Percentiles rank a stretch among this genome's conserved stretches.
phyloP scores from a whole-genome alignment of 1,140 invertebrate species.

The Cecropterus lyciades region DNA sequence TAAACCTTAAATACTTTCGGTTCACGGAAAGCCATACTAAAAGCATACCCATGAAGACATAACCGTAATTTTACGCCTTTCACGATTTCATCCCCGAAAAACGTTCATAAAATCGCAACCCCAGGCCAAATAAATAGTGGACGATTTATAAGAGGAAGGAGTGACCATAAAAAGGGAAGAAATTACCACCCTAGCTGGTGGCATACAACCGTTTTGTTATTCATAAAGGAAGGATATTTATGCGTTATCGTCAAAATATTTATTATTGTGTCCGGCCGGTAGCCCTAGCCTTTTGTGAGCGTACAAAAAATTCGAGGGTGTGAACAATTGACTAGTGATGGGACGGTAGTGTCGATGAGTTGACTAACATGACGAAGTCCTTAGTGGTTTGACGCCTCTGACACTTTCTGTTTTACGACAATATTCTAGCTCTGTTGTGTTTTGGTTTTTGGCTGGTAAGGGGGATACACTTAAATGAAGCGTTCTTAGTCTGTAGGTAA shows the following conservation, averaged over 20 bases:
- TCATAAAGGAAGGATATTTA: constrained; percentile 83
- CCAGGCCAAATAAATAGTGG: constrained; percentile 68
- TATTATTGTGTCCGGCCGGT: constrained; percentile 79
- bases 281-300: constrained; percentile 75
- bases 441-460: too few relatives aligned
- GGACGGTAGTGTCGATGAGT: constrained; percentile 17
- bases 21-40: constrained; percentile 20
- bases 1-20: constrained; percentile 8
- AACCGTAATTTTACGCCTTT: constrained; percentile 38
- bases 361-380: too few relatives aligned
- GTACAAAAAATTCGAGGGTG: constrained; percentile 76
- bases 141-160: constrained; percentile 74
- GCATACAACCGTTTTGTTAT: constrained; percentile 75
- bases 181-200: constrained; percentile 70
- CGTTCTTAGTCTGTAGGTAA: too few relatives aligned
- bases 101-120: constrained; percentile 48
- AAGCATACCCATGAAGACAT: constrained; percentile 31
- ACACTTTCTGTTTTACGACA: too few relatives aligned
- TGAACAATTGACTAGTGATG: constrained; percentile 63
- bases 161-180: constrained; percentile 71
- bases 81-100: constrained; percentile 40
- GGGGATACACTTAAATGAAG: too few relatives aligned
- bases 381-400: too few relatives aligned
- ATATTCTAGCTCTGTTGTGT: too few relatives aligned
- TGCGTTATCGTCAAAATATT: constrained; percentile 84